phyloP scores from a whole-genome alignment of 2,113 vertebrate species.

The Phaethornis superciliosus region DNA sequence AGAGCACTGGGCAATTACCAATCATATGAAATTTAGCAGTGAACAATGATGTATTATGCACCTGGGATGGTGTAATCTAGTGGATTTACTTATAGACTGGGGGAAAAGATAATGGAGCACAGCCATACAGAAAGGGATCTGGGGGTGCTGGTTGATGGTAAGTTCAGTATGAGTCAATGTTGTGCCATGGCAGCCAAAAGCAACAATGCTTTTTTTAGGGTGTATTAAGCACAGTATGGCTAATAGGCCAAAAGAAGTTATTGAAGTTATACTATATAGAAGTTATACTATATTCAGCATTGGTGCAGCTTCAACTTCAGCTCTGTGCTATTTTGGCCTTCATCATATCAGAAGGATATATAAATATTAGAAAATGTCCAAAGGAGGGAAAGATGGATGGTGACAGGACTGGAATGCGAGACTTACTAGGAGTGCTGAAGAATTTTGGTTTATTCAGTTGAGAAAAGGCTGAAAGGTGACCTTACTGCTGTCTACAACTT shows the following conservation, averaged over 20 bases:
- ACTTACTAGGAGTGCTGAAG: background rate
- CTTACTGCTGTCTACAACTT: background rate
- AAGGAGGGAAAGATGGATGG: background rate
- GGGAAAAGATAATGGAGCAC: background rate
- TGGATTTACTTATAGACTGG: accelerated
- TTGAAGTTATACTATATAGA: background rate
- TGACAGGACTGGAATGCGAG: background rate
- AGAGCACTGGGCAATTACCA: background rate
- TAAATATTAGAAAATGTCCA: background rate
- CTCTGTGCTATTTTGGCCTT: background rate
- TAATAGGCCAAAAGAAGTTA: background rate
- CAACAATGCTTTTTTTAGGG: background rate
- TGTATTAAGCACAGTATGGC: background rate
- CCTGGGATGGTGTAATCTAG: background rate
- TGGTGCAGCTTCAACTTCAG: background rate
- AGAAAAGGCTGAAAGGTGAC: background rate
- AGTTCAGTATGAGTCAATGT: background rate
- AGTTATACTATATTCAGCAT: background rate
- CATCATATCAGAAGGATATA: background rate
- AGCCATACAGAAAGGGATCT: background rate
- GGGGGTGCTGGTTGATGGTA: background rate
- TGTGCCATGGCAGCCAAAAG: background rate
- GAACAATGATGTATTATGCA: background rate
- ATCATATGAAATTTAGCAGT: background rate
- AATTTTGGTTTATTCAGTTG: background rate